A percentile compares a stretch with the other conserved stretches of the same genome.
These are phyloP conservation scores for Urocynchramus pylzowi DNA, from an alignment of 2,113 vertebrate species.

Conservation along the genomic window DNA sequence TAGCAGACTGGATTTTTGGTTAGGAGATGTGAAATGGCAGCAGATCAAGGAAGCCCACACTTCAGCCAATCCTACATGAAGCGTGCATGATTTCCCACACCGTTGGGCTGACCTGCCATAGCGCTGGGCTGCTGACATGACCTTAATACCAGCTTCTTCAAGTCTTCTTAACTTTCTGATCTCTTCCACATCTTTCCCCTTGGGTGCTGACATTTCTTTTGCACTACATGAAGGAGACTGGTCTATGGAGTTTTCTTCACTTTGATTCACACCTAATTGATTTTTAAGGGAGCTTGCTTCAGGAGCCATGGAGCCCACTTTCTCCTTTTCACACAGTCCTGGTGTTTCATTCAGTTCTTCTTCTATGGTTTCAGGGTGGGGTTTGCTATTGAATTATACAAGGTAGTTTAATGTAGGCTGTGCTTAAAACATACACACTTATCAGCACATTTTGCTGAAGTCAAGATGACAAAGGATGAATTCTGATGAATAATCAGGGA, in stretches of 20 bases:
- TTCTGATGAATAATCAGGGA: not conserved
- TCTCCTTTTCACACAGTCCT: constrained; percentile 51
- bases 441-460: not conserved
- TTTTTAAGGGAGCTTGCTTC: not conserved
- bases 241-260: constrained; percentile 38
- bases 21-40: not conserved
- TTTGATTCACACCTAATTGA: not conserved
- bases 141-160: constrained; percentile 87
- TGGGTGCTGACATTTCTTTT: constrained; percentile 21
- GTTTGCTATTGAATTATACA: constrained; percentile 75
- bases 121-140: constrained; percentile 84
- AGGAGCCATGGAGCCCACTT: not conserved
- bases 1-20: constrained; percentile 3
- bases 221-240: constrained; percentile 42
- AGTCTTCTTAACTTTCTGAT: constrained; percentile 79
- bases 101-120: constrained; percentile 85
- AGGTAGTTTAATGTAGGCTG: constrained; percentile 35
- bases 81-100: constrained; percentile 49
- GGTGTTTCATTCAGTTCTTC: constrained; percentile 74
- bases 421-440: not conserved
- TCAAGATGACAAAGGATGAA: not conserved
- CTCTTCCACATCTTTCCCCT: constrained; percentile 71
- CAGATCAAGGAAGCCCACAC: not conserved
- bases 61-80: not conserved
- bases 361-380: constrained; percentile 73